These are phyloP conservation scores for Palythoa caribaeorum DNA, from an alignment of 92 coral and sea anemone genomes.

Conservation along the genomic window DNA sequence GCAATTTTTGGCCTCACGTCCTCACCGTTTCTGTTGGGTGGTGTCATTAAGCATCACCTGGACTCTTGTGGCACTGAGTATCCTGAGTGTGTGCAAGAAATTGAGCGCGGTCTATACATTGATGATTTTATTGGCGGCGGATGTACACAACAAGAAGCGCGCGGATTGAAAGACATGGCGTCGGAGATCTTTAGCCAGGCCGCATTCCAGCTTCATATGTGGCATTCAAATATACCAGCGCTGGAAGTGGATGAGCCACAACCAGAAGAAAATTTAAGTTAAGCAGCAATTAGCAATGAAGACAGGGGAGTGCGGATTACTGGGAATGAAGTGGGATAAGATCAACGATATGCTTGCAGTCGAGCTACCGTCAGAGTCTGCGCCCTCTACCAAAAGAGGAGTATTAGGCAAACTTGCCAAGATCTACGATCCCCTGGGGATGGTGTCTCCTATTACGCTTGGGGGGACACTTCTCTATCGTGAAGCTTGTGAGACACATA, in stretches of 20 bases:
- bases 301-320: conserved; percentile 32
- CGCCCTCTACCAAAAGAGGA: conserved; percentile 30
- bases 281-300: conserved; percentile 41
- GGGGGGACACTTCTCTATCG: conserved; percentile 49
- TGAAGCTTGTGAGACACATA: conserved; percentile 31
- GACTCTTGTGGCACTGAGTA: conserved; percentile 16
- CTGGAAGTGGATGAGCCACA: conserved; percentile 51
- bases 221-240: conserved; percentile 62
- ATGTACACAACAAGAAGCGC: conserved; percentile 35
- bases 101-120: conserved; percentile 47
- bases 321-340: conserved; percentile 50
- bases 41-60: conserved; percentile 57
- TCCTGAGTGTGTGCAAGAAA: conserved; percentile 46
- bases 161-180: conserved; percentile 31
- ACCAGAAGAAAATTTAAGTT: neutral
- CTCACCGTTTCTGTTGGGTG: conserved; percentile 55
- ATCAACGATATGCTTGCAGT: conserved; percentile 37
- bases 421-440: conserved; percentile 52
- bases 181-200: conserved; percentile 57
- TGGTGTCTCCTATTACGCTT: conserved; percentile 38
- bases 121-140: conserved; percentile 53
- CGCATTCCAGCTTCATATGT: conserved; percentile 67
- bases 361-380: conserved; percentile 34
- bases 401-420: conserved; percentile 36
- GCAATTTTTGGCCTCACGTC: conserved; percentile 34